A percentile compares a stretch with the other conserved stretches of the same genome.
Conservation (phyloP, 2,113 vertebrate genomes). For the Ornithorhynchus anatinus region DNA sequence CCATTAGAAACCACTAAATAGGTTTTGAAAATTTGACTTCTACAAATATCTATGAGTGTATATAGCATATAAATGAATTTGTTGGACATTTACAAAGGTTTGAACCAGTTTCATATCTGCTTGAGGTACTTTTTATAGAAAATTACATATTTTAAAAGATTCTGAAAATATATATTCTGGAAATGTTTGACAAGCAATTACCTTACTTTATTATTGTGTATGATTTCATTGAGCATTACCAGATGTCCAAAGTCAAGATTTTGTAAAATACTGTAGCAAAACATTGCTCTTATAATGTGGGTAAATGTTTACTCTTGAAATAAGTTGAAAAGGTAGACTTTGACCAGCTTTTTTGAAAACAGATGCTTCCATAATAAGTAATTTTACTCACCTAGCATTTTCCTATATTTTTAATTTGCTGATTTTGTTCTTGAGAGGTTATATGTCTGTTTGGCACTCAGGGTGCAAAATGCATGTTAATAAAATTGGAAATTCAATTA, state of each 20-base stretch:
- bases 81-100: neutral
- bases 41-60: too few relatives aligned
- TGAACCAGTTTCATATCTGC: neutral
- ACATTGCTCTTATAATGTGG: neutral
- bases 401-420: slow-evolving; percentile 25
- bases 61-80: too few relatives aligned
- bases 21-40: too few relatives aligned
- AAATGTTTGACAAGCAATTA: neutral
- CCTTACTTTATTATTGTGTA: neutral
- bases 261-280: neutral
- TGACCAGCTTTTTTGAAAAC: neutral
- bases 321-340: neutral
- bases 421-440: slow-evolving; percentile 21
- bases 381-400: neutral
- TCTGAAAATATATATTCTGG: neutral
- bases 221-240: neutral
- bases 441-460: slow-evolving; percentile 19
- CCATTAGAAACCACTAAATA: too few relatives aligned
- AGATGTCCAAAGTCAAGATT: neutral
- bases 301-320: neutral
- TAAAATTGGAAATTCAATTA: slow-evolving; percentile 47
- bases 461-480: slow-evolving; percentile 28
- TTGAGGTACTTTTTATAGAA: slow-evolving; percentile 5
- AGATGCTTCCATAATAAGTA: neutral
- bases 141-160: neutral